Conservation (phyloP, 2,888 invertebrate species). For the Scelioninae gen. 2 region DNA sequence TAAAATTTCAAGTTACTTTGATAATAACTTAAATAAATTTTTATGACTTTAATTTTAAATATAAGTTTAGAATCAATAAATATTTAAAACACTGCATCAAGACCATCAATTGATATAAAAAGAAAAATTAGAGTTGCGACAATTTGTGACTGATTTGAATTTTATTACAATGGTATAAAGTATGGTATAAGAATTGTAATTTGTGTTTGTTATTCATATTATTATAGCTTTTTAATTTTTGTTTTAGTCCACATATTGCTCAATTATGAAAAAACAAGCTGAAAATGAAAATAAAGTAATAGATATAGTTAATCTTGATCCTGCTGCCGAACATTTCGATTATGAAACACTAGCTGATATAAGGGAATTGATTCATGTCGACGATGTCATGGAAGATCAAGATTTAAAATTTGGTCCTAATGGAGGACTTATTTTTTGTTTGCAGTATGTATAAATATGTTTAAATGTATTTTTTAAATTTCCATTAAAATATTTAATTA, state of each 20-base stretch:
- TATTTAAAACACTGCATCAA: no score
- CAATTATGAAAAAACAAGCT: constrained; percentile 90
- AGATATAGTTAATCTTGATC: constrained; percentile 96
- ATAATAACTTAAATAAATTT: no score
- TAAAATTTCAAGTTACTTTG: no score
- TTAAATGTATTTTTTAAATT: no score
- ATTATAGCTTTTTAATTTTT: not conserved
- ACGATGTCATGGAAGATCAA: constrained; percentile 98
- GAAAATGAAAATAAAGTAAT: constrained; percentile 84
- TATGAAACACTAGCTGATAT: constrained; percentile 92
- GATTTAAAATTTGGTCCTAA: constrained; percentile 96
- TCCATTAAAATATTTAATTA: no score
- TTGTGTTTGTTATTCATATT: not conserved
- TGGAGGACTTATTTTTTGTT: constrained; percentile 95
- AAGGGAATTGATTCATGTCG: constrained; percentile 92
- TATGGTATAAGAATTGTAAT: no score
- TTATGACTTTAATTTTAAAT: no score
- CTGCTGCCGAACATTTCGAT: constrained; percentile 97
- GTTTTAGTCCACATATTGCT: constrained; percentile 93
- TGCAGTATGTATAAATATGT: constrained; percentile 82
- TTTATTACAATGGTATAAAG: no score
- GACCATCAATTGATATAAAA: no score
- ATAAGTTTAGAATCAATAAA: no score
- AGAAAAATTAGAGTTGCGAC: no score
- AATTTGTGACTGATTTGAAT: no score